These are phyloP conservation scores for Macrosiphum euphorbiae DNA, from an alignment of 2,888 invertebrate genomes.

Conservation along the genomic window DNA sequence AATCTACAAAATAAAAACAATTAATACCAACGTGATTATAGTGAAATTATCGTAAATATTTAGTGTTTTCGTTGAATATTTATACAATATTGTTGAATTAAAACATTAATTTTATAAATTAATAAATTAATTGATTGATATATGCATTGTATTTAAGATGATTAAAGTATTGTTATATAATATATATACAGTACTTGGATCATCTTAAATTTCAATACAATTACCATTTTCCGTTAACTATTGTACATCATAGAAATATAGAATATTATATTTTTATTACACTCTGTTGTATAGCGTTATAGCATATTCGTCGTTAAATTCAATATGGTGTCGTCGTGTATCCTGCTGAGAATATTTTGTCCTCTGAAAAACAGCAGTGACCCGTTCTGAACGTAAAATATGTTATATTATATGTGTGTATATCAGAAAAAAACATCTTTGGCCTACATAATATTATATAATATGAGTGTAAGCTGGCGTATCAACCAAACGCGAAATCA, in stretches of 20 bases:
- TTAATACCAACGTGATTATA: no score
- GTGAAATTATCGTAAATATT: no score
- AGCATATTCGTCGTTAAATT: background rate
- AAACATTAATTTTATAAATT: no score
- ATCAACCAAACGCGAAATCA: background rate
- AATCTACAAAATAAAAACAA: no score
- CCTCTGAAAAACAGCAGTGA: background rate
- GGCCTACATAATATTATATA: background rate
- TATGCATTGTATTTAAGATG: no score
- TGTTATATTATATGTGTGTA: background rate
- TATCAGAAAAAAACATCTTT: background rate
- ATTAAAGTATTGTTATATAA: no score
- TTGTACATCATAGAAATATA: background rate
- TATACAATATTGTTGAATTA: no score
- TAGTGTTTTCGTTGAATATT: no score
- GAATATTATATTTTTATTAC: background rate
- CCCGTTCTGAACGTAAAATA: background rate
- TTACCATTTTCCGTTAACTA: background rate
- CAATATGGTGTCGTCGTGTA: background rate
- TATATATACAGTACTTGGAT: no score
- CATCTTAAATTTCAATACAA: background rate
- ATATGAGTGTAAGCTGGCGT: no score
- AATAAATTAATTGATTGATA: no score
- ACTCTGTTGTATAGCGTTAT: background rate
- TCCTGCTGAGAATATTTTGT: background rate